A percentile compares a stretch with the other conserved stretches of the same genome.
phyloP scores from a whole-genome alignment of 2,113 vertebrate genomes.

The Pachypanchax playfairii region DNA sequence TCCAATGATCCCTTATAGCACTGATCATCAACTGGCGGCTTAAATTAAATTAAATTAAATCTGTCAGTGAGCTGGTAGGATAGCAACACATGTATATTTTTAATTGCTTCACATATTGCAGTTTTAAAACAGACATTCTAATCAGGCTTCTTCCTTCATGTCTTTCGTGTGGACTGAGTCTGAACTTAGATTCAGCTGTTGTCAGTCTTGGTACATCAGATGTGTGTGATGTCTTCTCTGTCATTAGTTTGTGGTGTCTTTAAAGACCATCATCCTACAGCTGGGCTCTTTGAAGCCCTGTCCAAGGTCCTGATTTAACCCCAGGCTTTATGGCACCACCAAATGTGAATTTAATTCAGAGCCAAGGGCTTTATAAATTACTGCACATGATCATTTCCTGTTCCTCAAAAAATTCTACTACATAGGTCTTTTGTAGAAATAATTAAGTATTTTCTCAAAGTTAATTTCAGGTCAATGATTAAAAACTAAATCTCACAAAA shows the following conservation, averaged over 20 bases:
- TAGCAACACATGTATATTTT: too few relatives aligned
- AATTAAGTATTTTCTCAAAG: constrained; percentile 21
- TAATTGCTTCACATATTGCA: too few relatives aligned
- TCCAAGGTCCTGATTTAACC: constrained; percentile 71
- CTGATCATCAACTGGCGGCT: too few relatives aligned
- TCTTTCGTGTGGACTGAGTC: neutral
- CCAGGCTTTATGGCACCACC: constrained; percentile 9
- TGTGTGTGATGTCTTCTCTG: constrained; percentile 16
- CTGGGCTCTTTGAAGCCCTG: constrained; percentile 48
- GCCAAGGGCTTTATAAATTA: neutral
- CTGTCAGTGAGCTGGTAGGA: too few relatives aligned
- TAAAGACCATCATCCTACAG: constrained; percentile 23
- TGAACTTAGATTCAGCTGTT: neutral
- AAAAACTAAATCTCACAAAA: neutral
- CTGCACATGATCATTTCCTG: constrained; percentile 20
- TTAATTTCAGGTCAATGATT: constrained; percentile 3
- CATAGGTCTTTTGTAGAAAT: neutral
- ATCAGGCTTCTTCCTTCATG: neutral
- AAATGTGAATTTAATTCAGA: constrained; percentile 15
- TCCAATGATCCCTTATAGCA: too few relatives aligned
- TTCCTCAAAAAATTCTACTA: constrained; percentile 18
- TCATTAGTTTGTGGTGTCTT: constrained; percentile 27
- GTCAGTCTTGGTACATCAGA: constrained; percentile 7
- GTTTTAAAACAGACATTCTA: neutral
- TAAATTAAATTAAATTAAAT: too few relatives aligned